Evolutionary conservation across 2,113 vertebrate genomes (phyloP), one percentile per base, ranked within the genome.

Genomic region (Hippolais icterina): DNA sequence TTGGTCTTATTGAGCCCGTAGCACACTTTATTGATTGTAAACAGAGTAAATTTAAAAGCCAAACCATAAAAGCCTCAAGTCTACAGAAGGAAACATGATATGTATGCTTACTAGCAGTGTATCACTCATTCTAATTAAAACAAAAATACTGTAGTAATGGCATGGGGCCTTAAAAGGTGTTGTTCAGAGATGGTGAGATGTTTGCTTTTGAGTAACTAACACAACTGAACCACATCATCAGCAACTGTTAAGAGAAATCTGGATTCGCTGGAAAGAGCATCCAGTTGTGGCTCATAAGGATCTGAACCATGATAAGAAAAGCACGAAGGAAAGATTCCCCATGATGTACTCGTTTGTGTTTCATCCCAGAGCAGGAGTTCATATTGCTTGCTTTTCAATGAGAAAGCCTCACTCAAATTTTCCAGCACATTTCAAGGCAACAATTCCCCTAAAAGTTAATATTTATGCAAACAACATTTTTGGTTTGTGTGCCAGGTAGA

Each of bases 71-170:
- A 97, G 85, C 53, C 71, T 60, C 83, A 75, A 93, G 66, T 66
- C 60, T 74, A 87, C 57, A 74, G 59, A 65, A 96, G 84, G 86
- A 95, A 97, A 96, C 92, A 96, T 86, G 75, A 84, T 89, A 90
- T 71, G 68, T 89, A 70, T 65, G 21, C 81, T 92, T 91, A 59
- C 80, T 70, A 95, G 57, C 47, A 93, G 52, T 23, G 2, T 82
- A 93, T 94, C 87, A 89, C 66, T 96, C 79, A 93, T 80, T 93
- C 76, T 84, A 92, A 93, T 95, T 96, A 96, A 97, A 97, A 93
- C 42, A 92, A 96, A 94, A 95, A 90, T 64, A 90, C 72, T 64
- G 33, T 60, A 35, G 74, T 95, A 95, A 90, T 93, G 56, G 49
- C n/a, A 66, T 1, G 2, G 9, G 53, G 24, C 31, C 68, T 93